A percentile compares a stretch with the other conserved stretches of the same genome.
phyloP scores from a whole-genome alignment of 2,113 vertebrate genomes.

The Choloepus hoffmanni region DNA sequence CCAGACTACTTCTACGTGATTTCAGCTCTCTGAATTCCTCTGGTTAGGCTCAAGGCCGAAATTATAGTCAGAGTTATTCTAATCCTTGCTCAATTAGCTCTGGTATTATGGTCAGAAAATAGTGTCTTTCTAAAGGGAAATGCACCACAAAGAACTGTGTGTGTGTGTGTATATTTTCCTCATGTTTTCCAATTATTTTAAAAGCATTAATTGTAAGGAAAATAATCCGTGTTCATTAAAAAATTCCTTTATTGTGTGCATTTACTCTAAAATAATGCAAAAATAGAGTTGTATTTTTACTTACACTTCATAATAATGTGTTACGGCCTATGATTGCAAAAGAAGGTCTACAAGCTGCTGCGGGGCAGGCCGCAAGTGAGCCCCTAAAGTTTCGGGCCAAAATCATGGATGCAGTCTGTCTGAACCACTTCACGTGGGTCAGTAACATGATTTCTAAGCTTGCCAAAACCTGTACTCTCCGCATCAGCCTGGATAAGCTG shows the following conservation, averaged over 20 bases:
- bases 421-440: slow-evolving; percentile 94
- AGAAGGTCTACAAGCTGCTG: not conserved
- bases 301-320: not conserved
- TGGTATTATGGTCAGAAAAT: slow-evolving; percentile 9
- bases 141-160: not conserved
- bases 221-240: not conserved
- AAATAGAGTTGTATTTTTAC: not conserved
- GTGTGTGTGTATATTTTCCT: not conserved
- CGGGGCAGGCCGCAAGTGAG: no score
- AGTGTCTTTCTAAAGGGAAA: slow-evolving; percentile 25
- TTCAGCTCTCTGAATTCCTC: slow-evolving; percentile 47
- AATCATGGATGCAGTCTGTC: slow-evolving; percentile 89
- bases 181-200: not conserved
- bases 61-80: not conserved
- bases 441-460: slow-evolving; percentile 93
- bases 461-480: slow-evolving; percentile 91
- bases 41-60: not conserved
- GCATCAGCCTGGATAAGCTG: slow-evolving; percentile 90
- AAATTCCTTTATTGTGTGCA: slow-evolving; percentile 22
- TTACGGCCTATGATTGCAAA: not conserved
- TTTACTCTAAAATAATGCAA: slow-evolving; percentile 22
- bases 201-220: slow-evolving; percentile 33
- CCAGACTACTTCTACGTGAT: slow-evolving; percentile 27
- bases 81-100: slow-evolving; percentile 36
- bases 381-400: slow-evolving; percentile 82